Conservation (phyloP, 23 tunicate genomes). For the Ascidia mentula region DNA sequence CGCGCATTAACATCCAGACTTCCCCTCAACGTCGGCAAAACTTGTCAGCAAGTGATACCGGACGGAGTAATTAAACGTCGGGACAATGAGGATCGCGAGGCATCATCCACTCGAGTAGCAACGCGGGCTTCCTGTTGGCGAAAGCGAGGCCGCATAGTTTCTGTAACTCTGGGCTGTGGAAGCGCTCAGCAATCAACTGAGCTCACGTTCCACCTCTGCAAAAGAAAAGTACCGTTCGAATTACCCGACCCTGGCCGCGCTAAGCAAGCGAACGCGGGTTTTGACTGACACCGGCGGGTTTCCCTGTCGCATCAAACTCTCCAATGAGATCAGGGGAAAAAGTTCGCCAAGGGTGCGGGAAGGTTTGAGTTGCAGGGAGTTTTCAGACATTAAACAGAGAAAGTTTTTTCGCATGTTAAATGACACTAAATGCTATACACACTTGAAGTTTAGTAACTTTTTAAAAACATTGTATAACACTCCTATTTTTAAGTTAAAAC, state of each 20-base stretch:
- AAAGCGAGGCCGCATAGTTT: not conserved
- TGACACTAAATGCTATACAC: too few relatives aligned
- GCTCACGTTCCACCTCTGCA: not conserved
- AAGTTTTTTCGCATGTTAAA: too few relatives aligned
- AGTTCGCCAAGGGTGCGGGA: too few relatives aligned
- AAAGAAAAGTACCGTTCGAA: constrained; percentile 2
- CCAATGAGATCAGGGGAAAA: too few relatives aligned
- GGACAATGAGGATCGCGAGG: not conserved
- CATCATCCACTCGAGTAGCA: not conserved
- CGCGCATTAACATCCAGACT: not conserved
- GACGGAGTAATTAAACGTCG: constrained; percentile 3
- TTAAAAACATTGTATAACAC: too few relatives aligned
- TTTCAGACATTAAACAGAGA: too few relatives aligned
- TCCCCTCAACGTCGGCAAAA: constrained; percentile 3
- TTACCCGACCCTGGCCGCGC: not conserved
- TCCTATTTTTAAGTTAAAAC: too few relatives aligned
- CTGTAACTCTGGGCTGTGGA: not conserved
- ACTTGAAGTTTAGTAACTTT: too few relatives aligned
- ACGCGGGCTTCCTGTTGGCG: not conserved
- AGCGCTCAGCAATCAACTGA: not conserved
- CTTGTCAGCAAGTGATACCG: constrained; percentile 13
- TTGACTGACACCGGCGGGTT: not conserved
- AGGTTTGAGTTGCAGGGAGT: too few relatives aligned
- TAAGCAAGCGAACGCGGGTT: not conserved
- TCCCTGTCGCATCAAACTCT: too few relatives aligned